Evolutionary conservation across 37 sponge, comb jelly and placozoan species (phyloP), one percentile per base, ranked within the genome.

Genomic region (Chondrilla cf. caribensis): DNA sequence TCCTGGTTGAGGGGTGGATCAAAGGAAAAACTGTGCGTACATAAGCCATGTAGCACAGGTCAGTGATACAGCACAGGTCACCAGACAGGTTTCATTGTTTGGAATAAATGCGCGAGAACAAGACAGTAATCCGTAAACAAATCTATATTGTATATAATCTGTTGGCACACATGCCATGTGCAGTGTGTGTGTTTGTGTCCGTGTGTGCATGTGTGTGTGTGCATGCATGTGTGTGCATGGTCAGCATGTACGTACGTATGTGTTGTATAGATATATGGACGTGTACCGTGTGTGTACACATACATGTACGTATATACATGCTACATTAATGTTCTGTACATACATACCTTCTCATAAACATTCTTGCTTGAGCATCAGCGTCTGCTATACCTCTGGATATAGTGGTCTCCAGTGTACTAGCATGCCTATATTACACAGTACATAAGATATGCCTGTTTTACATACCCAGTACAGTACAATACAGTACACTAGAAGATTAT

Each of bases 301-400:
- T 33, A 3, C 35, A 67, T 33, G 33, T 29, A 67, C 68, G 35
- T 33, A 67, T 33, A 3, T 38, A 35, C 60, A 28, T 60, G 58
- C 80, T 0, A 54, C 14, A 26, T 28, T 26, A 59, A 3, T 2
- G 25, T 28, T 26, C 60, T 33, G 19, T 8, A n/a, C 25, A 28
- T 19, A 58, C 38, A 26, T 38, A 79, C 80, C 83, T 84, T 18
- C 94, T 58, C 33, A 70, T 79, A 64, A 77, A 65, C 58, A 87
- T 79, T 58, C 94, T 84, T 8, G 94, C 79, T 4, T 62, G 43
- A 60, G 88, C 54, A 32, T 93, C 88, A 58, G 87, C 78, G 32
- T 93, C 94, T 15, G 36, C 60, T 36, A 93, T n/a, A 15, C 88
- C 87, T 38, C 51, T 81, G 24, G 33, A 26, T 14, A 93, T 26